Evolutionary conservation across 2,888 invertebrate genomes (phyloP).

Genomic region (Tineola bisselliella): DNA sequence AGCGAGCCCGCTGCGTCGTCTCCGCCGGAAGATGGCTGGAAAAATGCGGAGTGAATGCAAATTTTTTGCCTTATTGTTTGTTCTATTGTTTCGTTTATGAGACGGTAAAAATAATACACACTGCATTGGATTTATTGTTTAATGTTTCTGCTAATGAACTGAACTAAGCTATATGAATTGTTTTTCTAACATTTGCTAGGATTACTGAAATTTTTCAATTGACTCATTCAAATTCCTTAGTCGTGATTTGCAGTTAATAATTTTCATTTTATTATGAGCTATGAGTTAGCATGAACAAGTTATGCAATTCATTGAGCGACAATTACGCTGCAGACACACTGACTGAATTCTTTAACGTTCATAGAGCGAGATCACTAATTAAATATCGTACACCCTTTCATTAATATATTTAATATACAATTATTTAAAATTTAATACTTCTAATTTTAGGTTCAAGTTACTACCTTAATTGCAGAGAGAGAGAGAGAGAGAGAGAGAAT

Average conservation of each 20-base stretch:
- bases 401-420: background rate
- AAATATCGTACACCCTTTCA: background rate
- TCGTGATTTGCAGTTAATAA: background rate
- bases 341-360: conserved; percentile 4
- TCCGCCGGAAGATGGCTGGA: conserved; percentile 50
- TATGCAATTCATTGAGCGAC: conserved; percentile 41
- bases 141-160: conserved; percentile 1
- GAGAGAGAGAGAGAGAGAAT: no score
- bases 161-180: background rate
- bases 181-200: no score
- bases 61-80: conserved; percentile 61
- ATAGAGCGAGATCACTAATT: background rate
- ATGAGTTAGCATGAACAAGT: background rate
- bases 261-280: background rate
- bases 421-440: no score
- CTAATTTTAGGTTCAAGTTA: background rate
- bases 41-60: conserved; percentile 57
- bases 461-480: no score
- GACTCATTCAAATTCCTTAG: background rate
- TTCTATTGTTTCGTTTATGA: conserved; percentile 58
- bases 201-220: no score
- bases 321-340: conserved; percentile 23
- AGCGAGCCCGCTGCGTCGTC: conserved; percentile 50
- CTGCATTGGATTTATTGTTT: conserved; percentile 16
- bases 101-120: conserved; percentile 32